These are phyloP conservation scores for Hycleus phaleratus DNA, from an alignment of 1,140 invertebrate species.

Conservation along the genomic window DNA sequence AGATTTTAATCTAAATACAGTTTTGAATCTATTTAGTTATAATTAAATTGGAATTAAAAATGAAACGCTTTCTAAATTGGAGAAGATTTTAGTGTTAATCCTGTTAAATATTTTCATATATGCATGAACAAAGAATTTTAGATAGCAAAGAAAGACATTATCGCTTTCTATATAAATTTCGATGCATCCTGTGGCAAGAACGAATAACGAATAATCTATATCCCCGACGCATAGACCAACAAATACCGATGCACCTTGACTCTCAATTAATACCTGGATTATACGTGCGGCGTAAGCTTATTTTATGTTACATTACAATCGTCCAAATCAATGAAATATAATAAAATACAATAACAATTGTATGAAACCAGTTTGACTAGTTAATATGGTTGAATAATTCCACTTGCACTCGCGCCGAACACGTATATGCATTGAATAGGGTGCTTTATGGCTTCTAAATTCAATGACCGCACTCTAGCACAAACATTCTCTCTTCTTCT, in stretches of 20 bases:
- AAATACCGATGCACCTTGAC: slow-evolving; percentile 33
- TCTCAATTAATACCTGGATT: slow-evolving; percentile 29
- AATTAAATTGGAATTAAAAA: too few relatives aligned
- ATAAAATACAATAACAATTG: slow-evolving; percentile 5
- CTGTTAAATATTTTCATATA: too few relatives aligned
- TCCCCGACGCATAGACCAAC: slow-evolving; percentile 29
- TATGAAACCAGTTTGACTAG: background rate
- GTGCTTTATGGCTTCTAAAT: slow-evolving; percentile 31
- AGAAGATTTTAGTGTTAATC: too few relatives aligned
- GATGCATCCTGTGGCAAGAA: slow-evolving; percentile 24
- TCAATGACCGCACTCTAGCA: slow-evolving; percentile 26
- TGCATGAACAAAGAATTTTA: too few relatives aligned
- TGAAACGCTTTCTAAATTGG: too few relatives aligned
- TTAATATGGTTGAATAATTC: background rate
- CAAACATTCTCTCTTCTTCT: slow-evolving; percentile 2
- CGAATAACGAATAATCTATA: slow-evolving; percentile 31
- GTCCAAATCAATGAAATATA: slow-evolving; percentile 4
- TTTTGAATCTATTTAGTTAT: too few relatives aligned
- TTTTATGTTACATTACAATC: slow-evolving; percentile 25
- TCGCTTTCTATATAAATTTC: slow-evolving; percentile 19
- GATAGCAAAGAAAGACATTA: too few relatives aligned
- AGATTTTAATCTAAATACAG: too few relatives aligned
- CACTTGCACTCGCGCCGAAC: slow-evolving; percentile 24
- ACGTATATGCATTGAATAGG: slow-evolving; percentile 27
- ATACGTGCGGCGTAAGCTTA: slow-evolving; percentile 32